These are phyloP conservation scores for Xenus cinereus DNA, from an alignment of 2,113 vertebrate species.

Conservation along the genomic window DNA sequence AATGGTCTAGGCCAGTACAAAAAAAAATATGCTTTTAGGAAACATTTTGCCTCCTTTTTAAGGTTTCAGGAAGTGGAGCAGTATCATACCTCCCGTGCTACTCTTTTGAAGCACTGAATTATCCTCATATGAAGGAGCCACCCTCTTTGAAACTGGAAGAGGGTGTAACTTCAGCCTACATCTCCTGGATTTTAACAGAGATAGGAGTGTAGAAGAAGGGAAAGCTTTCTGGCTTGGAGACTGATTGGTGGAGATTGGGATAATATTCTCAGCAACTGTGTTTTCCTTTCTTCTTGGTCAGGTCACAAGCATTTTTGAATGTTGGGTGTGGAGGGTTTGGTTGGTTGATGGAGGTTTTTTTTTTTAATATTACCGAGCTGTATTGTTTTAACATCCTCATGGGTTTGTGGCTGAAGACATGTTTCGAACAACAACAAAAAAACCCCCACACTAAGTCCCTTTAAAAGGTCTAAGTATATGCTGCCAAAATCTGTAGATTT, in stretches of 20 bases:
- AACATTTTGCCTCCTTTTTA: not conserved
- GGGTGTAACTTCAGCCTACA: not conserved
- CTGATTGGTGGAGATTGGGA: not conserved
- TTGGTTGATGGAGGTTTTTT: not conserved
- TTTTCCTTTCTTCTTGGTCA: not conserved
- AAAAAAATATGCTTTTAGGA: not conserved
- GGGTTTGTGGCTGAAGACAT: not conserved
- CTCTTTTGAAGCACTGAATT: not conserved
- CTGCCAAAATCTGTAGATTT: not conserved
- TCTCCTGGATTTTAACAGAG: not conserved
- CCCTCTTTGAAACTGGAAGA: not conserved
- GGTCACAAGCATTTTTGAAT: not conserved
- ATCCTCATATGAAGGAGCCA: not conserved
- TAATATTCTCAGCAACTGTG: not conserved
- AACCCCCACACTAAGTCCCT: not conserved
- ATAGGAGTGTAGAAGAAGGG: not conserved
- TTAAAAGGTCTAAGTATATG: not conserved
- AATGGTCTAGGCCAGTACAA: not conserved
- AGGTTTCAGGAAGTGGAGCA: not conserved
- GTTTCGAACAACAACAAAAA: not conserved
- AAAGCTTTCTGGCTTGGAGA: not conserved
- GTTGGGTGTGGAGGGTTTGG: not conserved
- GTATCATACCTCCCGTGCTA: not conserved
- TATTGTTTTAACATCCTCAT: not conserved
- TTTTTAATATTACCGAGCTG: not conserved